Percentiles rank a stretch among this genome's conserved stretches.
These are phyloP conservation scores for Tragelaphus strepsiceros DNA, from an alignment of 2,113 vertebrate genomes.

Conservation along the genomic window DNA sequence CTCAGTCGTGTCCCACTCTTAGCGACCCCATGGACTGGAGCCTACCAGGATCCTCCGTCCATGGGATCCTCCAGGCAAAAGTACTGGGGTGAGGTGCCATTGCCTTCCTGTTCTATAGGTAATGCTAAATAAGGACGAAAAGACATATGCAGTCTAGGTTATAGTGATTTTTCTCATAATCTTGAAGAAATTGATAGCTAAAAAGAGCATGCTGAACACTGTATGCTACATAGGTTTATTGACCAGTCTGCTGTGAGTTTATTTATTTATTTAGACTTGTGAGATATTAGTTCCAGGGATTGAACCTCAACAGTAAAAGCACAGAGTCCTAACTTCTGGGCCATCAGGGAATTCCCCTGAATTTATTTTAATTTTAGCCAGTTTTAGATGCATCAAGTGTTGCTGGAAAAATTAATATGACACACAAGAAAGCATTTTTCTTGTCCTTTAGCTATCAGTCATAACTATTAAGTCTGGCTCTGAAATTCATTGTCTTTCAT, in stretches of 20 bases:
- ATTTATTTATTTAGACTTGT: background rate
- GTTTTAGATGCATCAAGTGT: background rate
- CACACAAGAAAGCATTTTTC: background rate
- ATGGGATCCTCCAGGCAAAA: no score
- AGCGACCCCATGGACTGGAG: no score
- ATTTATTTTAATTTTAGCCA: background rate
- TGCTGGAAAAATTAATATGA: background rate
- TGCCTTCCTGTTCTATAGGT: background rate
- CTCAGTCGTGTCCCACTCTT: no score
- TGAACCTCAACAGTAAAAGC: background rate
- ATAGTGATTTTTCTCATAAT: background rate
- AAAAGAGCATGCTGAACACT: background rate
- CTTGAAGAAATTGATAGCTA: background rate
- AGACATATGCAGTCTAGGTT: background rate
- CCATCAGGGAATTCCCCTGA: background rate
- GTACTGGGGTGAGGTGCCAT: no score
- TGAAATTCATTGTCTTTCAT: conserved; percentile 25
- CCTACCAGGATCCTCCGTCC: no score
- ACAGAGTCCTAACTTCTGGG: background rate
- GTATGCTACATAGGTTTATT: background rate
- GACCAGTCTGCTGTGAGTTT: background rate
- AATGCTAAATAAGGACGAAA: background rate
- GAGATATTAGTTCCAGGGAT: background rate
- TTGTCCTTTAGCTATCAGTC: background rate
- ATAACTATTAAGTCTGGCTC: background rate